Evolutionary conservation across 2,113 vertebrate species (phyloP).

Genomic region (Muscicapa adusta): DNA sequence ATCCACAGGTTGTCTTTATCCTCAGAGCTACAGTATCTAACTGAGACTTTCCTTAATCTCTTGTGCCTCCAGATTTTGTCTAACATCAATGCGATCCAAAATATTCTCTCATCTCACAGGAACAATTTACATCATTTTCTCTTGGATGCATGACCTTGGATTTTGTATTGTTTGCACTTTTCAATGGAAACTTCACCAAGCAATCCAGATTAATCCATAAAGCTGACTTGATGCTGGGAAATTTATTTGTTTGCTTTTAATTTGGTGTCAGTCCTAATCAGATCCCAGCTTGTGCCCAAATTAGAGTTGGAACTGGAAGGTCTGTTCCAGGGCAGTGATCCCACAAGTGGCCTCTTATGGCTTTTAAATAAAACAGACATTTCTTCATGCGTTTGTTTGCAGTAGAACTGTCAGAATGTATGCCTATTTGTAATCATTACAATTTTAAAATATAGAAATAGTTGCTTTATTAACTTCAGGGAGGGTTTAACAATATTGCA

Average conservation of each 20-base stretch:
- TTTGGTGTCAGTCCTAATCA: neutral
- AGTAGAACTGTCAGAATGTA: neutral
- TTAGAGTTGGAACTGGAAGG: neutral
- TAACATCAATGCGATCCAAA: neutral
- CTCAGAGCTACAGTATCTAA: neutral
- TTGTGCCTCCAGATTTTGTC: neutral
- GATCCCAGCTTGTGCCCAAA: neutral
- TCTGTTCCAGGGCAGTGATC: neutral
- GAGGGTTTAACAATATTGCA: rapidly evolving
- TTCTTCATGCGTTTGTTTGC: neutral
- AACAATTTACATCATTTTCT: neutral
- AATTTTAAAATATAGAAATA: neutral
- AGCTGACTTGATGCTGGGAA: neutral
- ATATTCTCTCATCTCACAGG: neutral
- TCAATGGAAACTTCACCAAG: neutral
- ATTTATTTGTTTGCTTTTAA: neutral
- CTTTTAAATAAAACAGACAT: neutral
- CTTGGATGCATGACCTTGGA: neutral
- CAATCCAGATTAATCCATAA: neutral
- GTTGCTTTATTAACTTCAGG: neutral
- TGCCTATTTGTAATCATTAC: neutral
- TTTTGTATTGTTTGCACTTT: neutral
- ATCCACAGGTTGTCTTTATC: neutral
- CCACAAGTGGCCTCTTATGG: neutral
- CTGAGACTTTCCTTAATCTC: neutral